These are phyloP conservation scores for Orchesella flavescens DNA, from an alignment of 2,888 invertebrate genomes.

Conservation along the genomic window DNA sequence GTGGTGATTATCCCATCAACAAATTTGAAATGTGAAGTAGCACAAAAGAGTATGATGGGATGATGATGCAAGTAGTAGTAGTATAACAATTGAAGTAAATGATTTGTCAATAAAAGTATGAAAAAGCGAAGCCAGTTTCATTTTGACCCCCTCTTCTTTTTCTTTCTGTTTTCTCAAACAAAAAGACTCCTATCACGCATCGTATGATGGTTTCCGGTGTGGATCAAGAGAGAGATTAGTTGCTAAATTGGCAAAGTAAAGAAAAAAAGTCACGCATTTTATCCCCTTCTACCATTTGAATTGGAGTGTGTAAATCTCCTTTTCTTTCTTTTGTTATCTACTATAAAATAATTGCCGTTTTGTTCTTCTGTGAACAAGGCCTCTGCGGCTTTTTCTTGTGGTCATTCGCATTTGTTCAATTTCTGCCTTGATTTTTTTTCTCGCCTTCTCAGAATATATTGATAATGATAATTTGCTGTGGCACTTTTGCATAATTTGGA, in stretches of 20 bases:
- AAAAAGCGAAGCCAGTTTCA: too few relatives aligned
- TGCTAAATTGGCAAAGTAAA: slow-evolving; percentile 53
- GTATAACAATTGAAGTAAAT: too few relatives aligned
- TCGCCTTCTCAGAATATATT: slow-evolving; percentile 35
- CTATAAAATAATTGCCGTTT: not conserved
- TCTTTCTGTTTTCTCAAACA: too few relatives aligned
- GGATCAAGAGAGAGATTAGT: slow-evolving; percentile 39
- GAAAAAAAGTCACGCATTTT: not conserved
- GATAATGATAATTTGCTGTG: not conserved
- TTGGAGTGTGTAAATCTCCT: not conserved
- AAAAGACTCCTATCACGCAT: too few relatives aligned
- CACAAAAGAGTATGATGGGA: too few relatives aligned
- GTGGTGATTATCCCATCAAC: too few relatives aligned
- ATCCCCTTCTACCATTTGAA: not conserved
- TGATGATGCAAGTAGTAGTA: slow-evolving; percentile 23
- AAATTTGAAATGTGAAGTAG: too few relatives aligned
- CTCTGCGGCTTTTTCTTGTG: slow-evolving; percentile 33
- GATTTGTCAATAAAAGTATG: too few relatives aligned
- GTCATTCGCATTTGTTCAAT: slow-evolving; percentile 25
- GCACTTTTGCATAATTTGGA: not conserved
- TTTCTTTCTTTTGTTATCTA: not conserved
- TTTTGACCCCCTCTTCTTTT: too few relatives aligned
- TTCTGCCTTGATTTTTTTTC: not conserved
- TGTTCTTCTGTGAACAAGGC: not conserved
- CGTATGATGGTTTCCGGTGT: slow-evolving; percentile 59